A percentile compares a stretch with the other conserved stretches of the same genome.
phyloP scores from a whole-genome alignment of 2,888 invertebrate species.

The Sipha maydis region DNA sequence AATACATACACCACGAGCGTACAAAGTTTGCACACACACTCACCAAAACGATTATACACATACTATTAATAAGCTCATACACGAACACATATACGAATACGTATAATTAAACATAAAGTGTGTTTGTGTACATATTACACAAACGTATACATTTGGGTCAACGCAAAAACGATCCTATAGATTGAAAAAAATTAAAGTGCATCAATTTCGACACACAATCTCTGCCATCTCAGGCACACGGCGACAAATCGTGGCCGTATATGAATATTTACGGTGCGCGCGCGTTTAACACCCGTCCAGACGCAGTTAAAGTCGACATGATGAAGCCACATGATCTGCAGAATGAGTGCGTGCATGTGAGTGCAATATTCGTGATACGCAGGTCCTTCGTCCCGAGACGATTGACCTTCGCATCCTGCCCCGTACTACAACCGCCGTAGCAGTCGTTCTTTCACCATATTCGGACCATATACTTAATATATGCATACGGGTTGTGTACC shows the following conservation, averaged over 20 bases:
- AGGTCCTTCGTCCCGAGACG: constrained; percentile 16
- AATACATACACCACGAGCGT: neutral
- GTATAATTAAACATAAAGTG: neutral
- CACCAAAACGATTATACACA: constrained; percentile 1
- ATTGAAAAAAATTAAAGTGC: neutral
- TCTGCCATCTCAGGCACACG: constrained; percentile 29
- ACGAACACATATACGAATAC: too few relatives aligned
- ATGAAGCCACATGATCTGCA: neutral
- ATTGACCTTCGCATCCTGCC: constrained; percentile 15
- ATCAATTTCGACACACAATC: constrained; percentile 53
- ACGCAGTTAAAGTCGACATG: neutral
- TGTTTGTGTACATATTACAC: neutral
- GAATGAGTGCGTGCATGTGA: neutral
- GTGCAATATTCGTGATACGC: constrained; percentile 22
- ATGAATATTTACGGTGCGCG: constrained; percentile 4
- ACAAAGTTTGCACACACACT: neutral
- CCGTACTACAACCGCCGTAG: neutral
- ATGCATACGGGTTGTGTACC: neutral
- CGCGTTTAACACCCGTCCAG: neutral
- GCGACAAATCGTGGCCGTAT: neutral
- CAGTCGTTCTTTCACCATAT: neutral
- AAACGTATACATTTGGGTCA: constrained; percentile 30
- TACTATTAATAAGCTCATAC: neutral
- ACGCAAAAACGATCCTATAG: constrained; percentile 33
- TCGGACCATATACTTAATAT: neutral